These are phyloP conservation scores for Sinotaia quadrata DNA, from an alignment of 2,888 invertebrate genomes.

Conservation along the genomic window DNA sequence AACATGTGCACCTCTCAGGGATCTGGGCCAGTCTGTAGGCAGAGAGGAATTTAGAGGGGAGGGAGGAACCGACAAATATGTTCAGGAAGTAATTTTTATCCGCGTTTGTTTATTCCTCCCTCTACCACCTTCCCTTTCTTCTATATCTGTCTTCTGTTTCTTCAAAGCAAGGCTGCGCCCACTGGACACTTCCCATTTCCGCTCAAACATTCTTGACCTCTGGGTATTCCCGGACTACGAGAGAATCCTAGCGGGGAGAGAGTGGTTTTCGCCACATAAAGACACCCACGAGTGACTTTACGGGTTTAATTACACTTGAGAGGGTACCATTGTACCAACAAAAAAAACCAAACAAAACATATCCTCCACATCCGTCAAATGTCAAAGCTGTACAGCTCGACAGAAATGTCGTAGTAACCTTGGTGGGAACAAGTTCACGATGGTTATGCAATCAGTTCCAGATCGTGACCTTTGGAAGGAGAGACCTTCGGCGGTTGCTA, in stretches of 20 bases:
- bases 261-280: too few relatives aligned
- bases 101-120: background rate
- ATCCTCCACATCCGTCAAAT: background rate
- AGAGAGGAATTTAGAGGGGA: too few relatives aligned
- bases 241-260: too few relatives aligned
- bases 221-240: too few relatives aligned
- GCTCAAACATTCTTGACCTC: too few relatives aligned
- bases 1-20: background rate
- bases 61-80: too few relatives aligned
- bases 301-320: background rate
- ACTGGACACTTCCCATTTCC: too few relatives aligned
- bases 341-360: too few relatives aligned
- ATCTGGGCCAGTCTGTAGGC: background rate
- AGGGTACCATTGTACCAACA: background rate
- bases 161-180: too few relatives aligned
- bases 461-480: slow-evolving; percentile 2
- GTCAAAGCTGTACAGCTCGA: slow-evolving; percentile 1
- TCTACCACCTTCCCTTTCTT: background rate
- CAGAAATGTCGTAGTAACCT: background rate
- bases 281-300: too few relatives aligned
- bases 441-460: slow-evolving; percentile 4
- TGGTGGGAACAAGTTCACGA: background rate
- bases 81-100: background rate
- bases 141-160: too few relatives aligned
- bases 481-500: background rate